phyloP scores from a whole-genome alignment of 2,113 vertebrate species.

The Ceyx melanurus region DNA sequence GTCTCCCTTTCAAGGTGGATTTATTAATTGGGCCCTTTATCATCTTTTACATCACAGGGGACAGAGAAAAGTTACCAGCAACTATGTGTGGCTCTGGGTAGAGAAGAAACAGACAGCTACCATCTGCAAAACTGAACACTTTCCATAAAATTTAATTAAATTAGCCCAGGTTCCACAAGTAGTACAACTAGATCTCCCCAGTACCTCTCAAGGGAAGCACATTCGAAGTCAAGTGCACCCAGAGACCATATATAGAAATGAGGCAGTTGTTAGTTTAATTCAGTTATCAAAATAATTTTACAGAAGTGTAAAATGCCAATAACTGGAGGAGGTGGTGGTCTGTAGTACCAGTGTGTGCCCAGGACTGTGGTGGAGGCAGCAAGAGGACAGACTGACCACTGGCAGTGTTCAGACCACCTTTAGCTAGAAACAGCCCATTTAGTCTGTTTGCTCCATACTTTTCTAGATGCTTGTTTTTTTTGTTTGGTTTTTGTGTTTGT shows the following conservation, averaged over 20 bases:
- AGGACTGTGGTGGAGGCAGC: background rate
- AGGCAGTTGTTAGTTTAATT: conserved; percentile 56
- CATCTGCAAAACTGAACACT: conserved; percentile 80
- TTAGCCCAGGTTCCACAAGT: conserved; percentile 77
- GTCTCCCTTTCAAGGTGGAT: conserved; percentile 85
- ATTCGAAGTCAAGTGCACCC: background rate
- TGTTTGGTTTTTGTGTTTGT: background rate
- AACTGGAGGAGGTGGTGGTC: background rate
- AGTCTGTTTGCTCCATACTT: background rate
- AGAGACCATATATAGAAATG: conserved; percentile 30
- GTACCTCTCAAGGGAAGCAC: conserved; percentile 31
- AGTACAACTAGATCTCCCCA: conserved; percentile 25
- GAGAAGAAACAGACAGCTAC: conserved; percentile 66
- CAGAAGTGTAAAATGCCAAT: background rate
- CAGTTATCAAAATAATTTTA: conserved; percentile 37
- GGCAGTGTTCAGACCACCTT: background rate
- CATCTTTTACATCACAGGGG: conserved; percentile 81
- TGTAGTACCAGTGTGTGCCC: background rate
- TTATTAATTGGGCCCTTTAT: conserved; percentile 83
- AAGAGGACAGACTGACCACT: background rate
- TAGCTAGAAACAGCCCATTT: background rate
- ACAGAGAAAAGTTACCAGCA: conserved; percentile 56
- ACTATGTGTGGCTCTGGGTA: conserved; percentile 60
- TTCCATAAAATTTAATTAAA: conserved; percentile 86
- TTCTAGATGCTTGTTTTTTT: background rate